Conservation (phyloP, 2,113 vertebrate species). For the Hystrix cristata region DNA sequence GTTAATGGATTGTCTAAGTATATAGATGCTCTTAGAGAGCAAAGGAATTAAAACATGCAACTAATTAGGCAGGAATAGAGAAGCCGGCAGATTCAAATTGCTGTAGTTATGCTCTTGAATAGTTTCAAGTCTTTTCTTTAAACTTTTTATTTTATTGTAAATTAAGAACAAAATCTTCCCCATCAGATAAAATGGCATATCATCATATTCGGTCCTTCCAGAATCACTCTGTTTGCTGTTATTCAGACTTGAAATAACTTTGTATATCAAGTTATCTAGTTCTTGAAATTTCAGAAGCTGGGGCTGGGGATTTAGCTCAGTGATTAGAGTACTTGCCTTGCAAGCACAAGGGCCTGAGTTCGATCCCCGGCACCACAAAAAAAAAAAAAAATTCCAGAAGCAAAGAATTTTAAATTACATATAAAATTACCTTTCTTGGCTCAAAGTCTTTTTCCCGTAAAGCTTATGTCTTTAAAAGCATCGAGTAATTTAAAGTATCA, state of each 20-base stretch:
- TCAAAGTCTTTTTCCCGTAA: background rate
- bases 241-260: constrained; percentile 27
- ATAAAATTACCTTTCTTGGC: background rate
- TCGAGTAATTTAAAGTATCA: background rate
- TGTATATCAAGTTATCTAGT: background rate
- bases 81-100: constrained; percentile 28
- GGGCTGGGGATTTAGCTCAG: too few relatives aligned
- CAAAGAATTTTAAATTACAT: constrained; percentile 7
- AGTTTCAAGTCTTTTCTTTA: background rate
- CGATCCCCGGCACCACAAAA: too few relatives aligned
- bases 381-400: background rate
- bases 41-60: background rate
- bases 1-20: background rate
- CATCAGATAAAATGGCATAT: background rate
- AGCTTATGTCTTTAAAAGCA: constrained; percentile 13
- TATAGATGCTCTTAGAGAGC: background rate
- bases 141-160: constrained; percentile 23
- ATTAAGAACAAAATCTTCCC: background rate
- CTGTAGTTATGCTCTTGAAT: constrained; percentile 26
- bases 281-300: constrained; percentile 27
- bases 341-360: too few relatives aligned
- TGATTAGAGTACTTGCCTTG: too few relatives aligned
- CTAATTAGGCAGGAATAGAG: background rate
- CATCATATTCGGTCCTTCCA: background rate
- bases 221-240: constrained; percentile 38